Conservation (phyloP, 2,797 vertebrate genomes). For the Clarias pachynema region DNA sequence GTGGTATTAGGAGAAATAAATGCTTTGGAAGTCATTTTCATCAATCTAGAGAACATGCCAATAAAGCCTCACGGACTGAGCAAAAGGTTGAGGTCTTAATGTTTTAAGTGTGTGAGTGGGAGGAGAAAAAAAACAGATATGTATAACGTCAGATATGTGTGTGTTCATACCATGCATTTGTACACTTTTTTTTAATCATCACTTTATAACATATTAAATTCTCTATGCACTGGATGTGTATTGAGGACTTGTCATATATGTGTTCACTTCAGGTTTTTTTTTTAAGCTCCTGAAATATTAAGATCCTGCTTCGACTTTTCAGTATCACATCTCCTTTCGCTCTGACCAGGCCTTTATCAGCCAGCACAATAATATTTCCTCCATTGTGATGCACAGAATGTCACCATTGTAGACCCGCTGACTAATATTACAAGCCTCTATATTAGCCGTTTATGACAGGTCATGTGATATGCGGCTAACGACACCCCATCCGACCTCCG, state of each 20-base stretch:
- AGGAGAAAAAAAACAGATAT: neutral
- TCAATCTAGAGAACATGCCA: conserved; percentile 86
- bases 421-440: conserved; percentile 60
- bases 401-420: conserved; percentile 38
- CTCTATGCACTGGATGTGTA: neutral
- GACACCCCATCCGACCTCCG: conserved; percentile 57
- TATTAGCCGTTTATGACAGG: conserved; percentile 68
- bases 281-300: conserved; percentile 68
- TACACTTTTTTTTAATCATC: neutral
- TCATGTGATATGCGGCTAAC: conserved; percentile 62
- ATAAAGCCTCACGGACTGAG: conserved; percentile 75
- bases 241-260: neutral
- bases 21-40: conserved; percentile 90
- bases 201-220: neutral
- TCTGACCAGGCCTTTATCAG: conserved; percentile 56
- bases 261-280: neutral
- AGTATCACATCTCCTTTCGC: conserved; percentile 56
- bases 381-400: conserved; percentile 32
- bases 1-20: conserved; percentile 90
- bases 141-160: conserved; percentile 7
- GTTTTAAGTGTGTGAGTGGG: conserved; percentile 69
- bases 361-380: conserved; percentile 53
- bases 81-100: conserved; percentile 74
- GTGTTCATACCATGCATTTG: neutral
- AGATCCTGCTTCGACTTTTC: conserved; percentile 57